Evolutionary conservation across 2,888 invertebrate genomes (phyloP).

Genomic region (Xestobium rufovillosum): DNA sequence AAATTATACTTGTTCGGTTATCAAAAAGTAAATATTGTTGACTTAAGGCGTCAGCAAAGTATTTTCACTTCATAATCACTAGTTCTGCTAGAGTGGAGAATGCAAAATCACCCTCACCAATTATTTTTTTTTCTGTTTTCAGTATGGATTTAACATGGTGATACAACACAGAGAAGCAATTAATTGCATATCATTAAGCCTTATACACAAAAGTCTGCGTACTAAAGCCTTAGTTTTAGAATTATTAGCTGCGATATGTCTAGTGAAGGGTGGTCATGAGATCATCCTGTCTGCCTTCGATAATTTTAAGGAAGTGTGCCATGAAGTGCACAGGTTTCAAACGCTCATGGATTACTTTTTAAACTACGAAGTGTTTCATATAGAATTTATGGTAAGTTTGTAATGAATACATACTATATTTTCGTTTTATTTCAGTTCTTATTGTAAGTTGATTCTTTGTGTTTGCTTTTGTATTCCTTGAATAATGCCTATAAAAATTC

Average conservation of each 20-base stretch:
- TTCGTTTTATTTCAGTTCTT: not conserved
- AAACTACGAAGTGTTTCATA: slow-evolving; percentile 93
- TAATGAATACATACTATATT: slow-evolving; percentile 7
- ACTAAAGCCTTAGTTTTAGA: slow-evolving; percentile 97
- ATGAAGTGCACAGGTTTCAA: slow-evolving; percentile 84
- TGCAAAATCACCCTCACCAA: too few species aligned
- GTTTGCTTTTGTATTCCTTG: slow-evolving; percentile 2
- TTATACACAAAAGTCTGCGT: slow-evolving; percentile 92
- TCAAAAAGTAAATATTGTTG: too few species aligned
- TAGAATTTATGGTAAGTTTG: slow-evolving; percentile 88
- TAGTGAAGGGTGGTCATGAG: slow-evolving; percentile 99
- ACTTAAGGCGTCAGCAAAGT: too few species aligned
- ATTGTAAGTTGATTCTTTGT: slow-evolving; percentile 6
- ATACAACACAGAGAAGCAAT: slow-evolving; percentile 97
- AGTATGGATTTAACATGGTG: slow-evolving; percentile 98
- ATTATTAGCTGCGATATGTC: slow-evolving; percentile 93
- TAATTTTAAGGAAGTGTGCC: slow-evolving; percentile 90
- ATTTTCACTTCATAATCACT: too few species aligned
- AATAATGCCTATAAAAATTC: too few species aligned
- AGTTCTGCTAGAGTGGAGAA: too few species aligned
- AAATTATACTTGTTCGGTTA: too few species aligned
- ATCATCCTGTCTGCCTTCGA: slow-evolving; percentile 96
- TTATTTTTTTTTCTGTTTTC: slow-evolving; percentile 40
- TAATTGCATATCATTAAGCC: slow-evolving; percentile 93
- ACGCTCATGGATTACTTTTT: slow-evolving; percentile 97